Base-by-base conservation (phyloP, 2,797 vertebrate species). In the Sebastes cheni region DNA sequence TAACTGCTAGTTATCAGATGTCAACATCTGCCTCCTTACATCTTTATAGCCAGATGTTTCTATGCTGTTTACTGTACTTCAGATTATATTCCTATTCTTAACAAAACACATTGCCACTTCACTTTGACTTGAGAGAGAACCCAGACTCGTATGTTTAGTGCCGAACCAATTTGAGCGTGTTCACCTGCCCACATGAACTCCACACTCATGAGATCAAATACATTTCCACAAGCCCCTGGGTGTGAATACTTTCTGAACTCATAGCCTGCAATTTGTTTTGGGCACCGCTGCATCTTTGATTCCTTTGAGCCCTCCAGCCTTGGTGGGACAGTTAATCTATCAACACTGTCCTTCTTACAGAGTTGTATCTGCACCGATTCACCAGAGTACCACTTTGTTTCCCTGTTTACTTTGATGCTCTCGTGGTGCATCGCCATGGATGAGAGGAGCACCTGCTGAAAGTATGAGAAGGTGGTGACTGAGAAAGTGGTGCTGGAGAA, bases 361-460 rank as follows among this genome's bases (percentile, higher is more conserved):
- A 68, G 72, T 36, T 66, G 8, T 10, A 34, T 68, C 72, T 62
- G 56, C 50, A 66, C 25, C 5, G 27, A 79, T 79, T 75, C 74
- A 34, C 11, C 46, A 34, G 14, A 71, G 58, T 4, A 6, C 39
- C 23, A 60, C 32, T 54, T 59, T 70, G 11, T 65, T 84, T 75
- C 67, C 55, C 11, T 56, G 36, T 88, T 89, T 59, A 58, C 67
- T 77, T 59, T 80, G 60, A 81, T 80, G 68, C 71, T 52, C 64
- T 23, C 46, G 69, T 34, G 29, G 27, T 14, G 56, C 39, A n/a
- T 79, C 4, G 20, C 59, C 32, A 0, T 46, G 77, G 73, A 73
- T 68, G 30, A 75, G 46, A 74, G n/a, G 62, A 82, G 65, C 92
- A 89, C 76, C 86, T 87, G 88, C 85, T 89, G 73, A 70, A 84